A percentile compares a stretch with the other conserved stretches of the same genome.
Evolutionary conservation across 2,113 vertebrate species (phyloP).

Genomic region (Hypocryptadius cinnamomeus): DNA sequence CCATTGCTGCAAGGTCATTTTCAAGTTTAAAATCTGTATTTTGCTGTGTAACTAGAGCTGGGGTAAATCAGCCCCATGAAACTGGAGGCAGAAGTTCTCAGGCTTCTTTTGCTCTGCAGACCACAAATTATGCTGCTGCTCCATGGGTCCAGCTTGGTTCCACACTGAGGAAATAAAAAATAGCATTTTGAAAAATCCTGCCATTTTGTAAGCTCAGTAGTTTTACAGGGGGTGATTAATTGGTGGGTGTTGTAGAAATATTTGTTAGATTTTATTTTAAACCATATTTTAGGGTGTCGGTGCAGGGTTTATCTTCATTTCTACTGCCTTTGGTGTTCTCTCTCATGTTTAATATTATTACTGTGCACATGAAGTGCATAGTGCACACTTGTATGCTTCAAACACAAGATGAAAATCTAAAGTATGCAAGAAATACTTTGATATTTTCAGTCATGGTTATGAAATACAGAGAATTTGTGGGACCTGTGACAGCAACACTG

Average conservation of each 20-base stretch:
- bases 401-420: background rate
- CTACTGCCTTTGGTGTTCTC: background rate
- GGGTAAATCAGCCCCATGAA: background rate
- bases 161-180: background rate
- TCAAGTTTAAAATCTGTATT: background rate
- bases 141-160: background rate
- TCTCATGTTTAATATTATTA: background rate
- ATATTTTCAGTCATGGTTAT: background rate
- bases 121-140: rapidly evolving
- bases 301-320: background rate
- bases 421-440: background rate
- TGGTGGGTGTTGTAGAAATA: background rate
- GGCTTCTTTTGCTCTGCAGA: background rate
- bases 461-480: background rate
- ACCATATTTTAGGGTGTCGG: background rate
- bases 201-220: background rate
- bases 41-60: background rate
- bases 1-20: background rate
- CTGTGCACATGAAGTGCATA: background rate
- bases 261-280: background rate
- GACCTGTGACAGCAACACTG: background rate
- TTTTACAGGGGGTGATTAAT: background rate
- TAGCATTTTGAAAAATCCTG: background rate
- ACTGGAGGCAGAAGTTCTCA: background rate
- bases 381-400: background rate